Evolutionary conservation across 2,113 vertebrate genomes (phyloP).

Genomic region (Candoia aspera): DNA sequence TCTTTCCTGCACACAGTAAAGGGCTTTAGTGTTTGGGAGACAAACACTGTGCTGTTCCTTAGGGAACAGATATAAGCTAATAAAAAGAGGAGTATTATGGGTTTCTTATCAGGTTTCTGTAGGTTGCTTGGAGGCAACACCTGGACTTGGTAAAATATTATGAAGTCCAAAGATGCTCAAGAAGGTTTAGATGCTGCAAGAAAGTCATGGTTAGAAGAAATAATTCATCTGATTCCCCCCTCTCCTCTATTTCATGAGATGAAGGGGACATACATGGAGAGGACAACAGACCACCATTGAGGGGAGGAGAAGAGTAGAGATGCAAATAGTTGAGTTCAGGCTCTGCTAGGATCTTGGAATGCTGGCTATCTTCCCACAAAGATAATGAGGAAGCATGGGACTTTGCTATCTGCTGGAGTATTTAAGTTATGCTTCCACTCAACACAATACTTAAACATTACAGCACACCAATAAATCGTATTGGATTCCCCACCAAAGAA

Average conservation of each 20-base stretch:
- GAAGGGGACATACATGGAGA: not conserved
- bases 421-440: not conserved
- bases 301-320: not conserved
- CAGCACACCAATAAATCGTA: not conserved
- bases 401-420: not conserved
- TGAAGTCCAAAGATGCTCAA: not conserved
- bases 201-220: not conserved
- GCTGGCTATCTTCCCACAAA: not conserved
- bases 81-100: not conserved
- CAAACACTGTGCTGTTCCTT: not conserved
- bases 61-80: constrained; percentile 1
- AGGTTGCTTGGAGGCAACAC: not conserved
- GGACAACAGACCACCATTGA: not conserved
- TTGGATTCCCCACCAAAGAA: not conserved
- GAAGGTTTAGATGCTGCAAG: not conserved
- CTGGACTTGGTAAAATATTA: not conserved
- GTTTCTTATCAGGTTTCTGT: not conserved
- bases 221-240: not conserved
- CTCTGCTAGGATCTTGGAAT: not conserved
- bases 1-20: not conserved
- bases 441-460: not conserved
- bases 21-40: not conserved
- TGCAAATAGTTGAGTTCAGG: not conserved
- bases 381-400: not conserved
- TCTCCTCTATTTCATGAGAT: too few species aligned